Conservation (phyloP, 2,797 vertebrate genomes). For the Characodon lateralis region DNA sequence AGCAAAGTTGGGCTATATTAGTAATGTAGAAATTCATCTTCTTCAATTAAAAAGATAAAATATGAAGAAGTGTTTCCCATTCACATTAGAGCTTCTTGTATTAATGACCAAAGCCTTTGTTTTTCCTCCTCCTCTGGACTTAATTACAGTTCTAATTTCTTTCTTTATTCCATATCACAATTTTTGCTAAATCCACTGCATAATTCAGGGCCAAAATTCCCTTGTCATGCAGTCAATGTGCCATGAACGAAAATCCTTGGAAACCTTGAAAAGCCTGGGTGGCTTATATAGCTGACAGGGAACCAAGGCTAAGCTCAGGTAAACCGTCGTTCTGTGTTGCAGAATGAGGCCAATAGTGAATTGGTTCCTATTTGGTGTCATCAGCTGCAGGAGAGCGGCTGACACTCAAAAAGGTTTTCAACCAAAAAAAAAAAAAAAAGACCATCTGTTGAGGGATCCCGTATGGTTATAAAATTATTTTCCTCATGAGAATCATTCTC, state of each 20-base stretch:
- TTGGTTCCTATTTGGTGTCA: conserved; percentile 51
- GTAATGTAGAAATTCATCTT: too few relatives aligned
- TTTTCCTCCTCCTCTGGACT: conserved; percentile 24
- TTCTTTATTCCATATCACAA: conserved; percentile 67
- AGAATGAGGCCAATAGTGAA: conserved; percentile 67
- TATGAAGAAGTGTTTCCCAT: neutral
- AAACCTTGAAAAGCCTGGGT: conserved; percentile 71
- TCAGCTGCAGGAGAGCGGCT: conserved; percentile 33
- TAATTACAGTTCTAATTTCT: conserved; percentile 33
- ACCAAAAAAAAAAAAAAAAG: conserved; percentile 17
- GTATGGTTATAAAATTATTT: conserved; percentile 23
- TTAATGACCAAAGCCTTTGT: conserved; percentile 8
- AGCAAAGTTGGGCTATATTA: too few relatives aligned
- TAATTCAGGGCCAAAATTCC: conserved; percentile 76
- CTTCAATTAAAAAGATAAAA: neutral
- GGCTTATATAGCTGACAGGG: conserved; percentile 68
- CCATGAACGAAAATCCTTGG: conserved; percentile 64
- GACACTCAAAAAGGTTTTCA: conserved; percentile 33
- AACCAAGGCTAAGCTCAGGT: conserved; percentile 67
- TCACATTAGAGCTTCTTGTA: neutral
- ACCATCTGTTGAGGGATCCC: conserved; percentile 45
- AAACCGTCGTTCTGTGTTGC: conserved; percentile 51
- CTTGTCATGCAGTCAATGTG: conserved; percentile 67
- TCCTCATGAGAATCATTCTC: conserved; percentile 12
- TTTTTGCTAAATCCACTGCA: conserved; percentile 76